Base-by-base conservation (phyloP, 2,888 invertebrate species). In the Metalampra italica region DNA sequence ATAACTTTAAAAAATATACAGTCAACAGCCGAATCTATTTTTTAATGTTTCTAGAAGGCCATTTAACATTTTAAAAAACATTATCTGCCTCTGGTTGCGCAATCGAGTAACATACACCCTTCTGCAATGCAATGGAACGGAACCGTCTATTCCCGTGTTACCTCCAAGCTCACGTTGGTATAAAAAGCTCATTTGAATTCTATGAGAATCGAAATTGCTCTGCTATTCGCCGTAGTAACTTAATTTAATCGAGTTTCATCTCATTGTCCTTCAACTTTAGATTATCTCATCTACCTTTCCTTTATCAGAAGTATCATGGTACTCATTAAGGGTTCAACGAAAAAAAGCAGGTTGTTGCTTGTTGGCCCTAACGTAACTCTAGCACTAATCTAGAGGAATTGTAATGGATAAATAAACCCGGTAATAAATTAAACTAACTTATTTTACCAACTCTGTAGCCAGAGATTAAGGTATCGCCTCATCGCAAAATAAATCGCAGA, bases 161-260 rank as follows among this genome's bases (percentile, higher is more conserved):
- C 72, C 71, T 71, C 71, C 73, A 71, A 66, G 74, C 72, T 74
- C 67, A 67, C 68, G 77, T 87, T 86, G 86, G 86, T 85, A 87
- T 87, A 87, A 87, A 87, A 86, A 80, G 77, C 82, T 87, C 87
- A 85, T 88, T 87, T 87, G 82, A 83, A 88, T 87, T 84, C 87
- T 81, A 86, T 81, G 85, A 78, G 86, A 82, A 87, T 88, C 82
- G 85, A 73, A 86, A 85, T 84, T 79, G 84, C 80, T 81, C 82
- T 79, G 80, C 77, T 82, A 85, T 82, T 80, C 79, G 77, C 80
- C 73, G 82, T 82, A 82, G 78, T 85, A 86, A 85, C 86, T 87
- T 87, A 85, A 88, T 86, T 87, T 87, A 85, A 88, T 86, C 82
- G 86, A 76, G 78, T 78, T 73, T 73, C 76, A 78, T 87, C 81